These are phyloP conservation scores for Pseudomyrmex sp. DNA, from an alignment of 1,140 invertebrate species.

Conservation along the genomic window DNA sequence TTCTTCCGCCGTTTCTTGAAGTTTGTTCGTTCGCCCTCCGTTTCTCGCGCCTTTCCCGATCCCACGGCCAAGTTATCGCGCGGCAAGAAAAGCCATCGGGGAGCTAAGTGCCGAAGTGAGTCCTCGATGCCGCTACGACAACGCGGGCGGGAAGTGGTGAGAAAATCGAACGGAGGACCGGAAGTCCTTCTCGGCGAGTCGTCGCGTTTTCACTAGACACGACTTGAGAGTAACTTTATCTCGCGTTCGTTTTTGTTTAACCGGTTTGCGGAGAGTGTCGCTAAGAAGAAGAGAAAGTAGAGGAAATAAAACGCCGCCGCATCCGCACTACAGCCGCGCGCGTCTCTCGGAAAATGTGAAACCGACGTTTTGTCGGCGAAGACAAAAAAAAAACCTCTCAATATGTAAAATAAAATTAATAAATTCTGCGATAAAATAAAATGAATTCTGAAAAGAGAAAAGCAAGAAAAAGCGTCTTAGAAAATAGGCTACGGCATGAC, in stretches of 20 bases:
- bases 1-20: conserved; percentile 35
- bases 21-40: background rate
- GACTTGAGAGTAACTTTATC: conserved; percentile 43
- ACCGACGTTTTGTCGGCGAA: conserved; percentile 29
- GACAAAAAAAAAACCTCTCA: background rate
- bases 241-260: conserved; percentile 58
- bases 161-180: conserved; percentile 23
- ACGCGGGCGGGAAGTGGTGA: background rate
- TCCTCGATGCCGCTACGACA: conserved; percentile 43
- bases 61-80: conserved; percentile 47
- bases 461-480: background rate
- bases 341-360: conserved; percentile 50
- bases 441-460: background rate
- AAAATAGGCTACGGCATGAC: conserved; percentile 88
- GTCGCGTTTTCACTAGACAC: conserved; percentile 59
- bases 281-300: background rate
- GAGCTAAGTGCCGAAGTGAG: conserved; percentile 62
- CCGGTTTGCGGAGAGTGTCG: conserved; percentile 4
- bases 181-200: conserved; percentile 21
- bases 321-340: conserved; percentile 18
- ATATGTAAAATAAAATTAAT: background rate
- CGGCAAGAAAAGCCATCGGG: conserved; percentile 47
- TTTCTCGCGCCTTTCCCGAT: background rate
- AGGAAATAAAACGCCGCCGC: conserved; percentile 52
- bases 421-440: background rate